A percentile compares a stretch with the other conserved stretches of the same genome.
These are phyloP conservation scores for Festucalex cinctus DNA, from an alignment of 2,113 vertebrate species.

Conservation along the genomic window DNA sequence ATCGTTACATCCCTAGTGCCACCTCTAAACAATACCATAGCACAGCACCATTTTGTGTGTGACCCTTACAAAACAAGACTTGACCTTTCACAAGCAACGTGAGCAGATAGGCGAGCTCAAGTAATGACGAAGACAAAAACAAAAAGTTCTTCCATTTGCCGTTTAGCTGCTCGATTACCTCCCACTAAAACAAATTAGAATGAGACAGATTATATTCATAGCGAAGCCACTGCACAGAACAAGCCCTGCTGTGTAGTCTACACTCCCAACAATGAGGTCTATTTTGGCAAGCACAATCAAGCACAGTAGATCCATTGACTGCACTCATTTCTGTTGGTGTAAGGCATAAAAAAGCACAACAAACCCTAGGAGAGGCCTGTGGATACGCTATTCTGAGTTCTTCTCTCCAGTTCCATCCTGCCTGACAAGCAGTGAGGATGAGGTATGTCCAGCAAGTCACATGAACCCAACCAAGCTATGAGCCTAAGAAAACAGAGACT, in stretches of 20 bases:
- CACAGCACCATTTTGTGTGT: background rate
- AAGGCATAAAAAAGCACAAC: constrained; percentile 4
- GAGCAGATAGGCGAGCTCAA: background rate
- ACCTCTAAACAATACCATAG: constrained; percentile 4
- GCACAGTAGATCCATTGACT: background rate
- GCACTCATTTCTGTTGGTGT: constrained; percentile 1
- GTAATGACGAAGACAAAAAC: constrained; percentile 7
- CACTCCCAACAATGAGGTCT: background rate
- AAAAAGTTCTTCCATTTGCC: constrained; percentile 7
- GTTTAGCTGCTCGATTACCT: background rate
- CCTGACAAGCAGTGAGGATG: constrained; percentile 46
- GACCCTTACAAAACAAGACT: constrained; percentile 23
- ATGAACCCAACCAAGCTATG: constrained; percentile 39
- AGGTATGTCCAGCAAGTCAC: constrained; percentile 56
- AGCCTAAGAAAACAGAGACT: constrained; percentile 30
- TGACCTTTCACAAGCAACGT: constrained; percentile 35
- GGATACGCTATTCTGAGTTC: constrained; percentile 48
- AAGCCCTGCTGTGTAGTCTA: background rate
- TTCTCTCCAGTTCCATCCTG: constrained; percentile 42
- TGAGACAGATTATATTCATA: constrained; percentile 10
- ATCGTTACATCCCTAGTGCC: too few species aligned
- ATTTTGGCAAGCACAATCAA: constrained; percentile 3
- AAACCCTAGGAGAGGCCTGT: constrained; percentile 11
- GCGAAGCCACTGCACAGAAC: background rate
- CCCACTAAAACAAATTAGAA: background rate